Evolutionary conservation across 2,888 invertebrate species (phyloP).

Genomic region (Teinopalpus imperialis): DNA sequence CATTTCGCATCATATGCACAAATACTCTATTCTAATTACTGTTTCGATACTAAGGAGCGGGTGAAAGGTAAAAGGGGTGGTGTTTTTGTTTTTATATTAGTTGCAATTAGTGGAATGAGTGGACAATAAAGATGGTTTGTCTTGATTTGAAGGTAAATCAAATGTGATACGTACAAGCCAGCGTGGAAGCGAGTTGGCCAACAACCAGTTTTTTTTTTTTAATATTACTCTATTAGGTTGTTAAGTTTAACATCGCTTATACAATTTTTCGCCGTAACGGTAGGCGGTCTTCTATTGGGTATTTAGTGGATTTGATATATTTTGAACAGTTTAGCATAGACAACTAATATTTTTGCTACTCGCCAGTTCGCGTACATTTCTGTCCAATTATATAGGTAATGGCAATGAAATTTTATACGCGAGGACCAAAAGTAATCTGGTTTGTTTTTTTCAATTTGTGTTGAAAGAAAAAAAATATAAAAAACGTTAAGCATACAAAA

Average conservation of each 20-base stretch:
- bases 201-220: constrained; percentile 52
- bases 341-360: constrained; percentile 79
- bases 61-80: constrained; percentile 46
- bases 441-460: constrained; percentile 59
- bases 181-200: constrained; percentile 44
- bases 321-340: constrained; percentile 74
- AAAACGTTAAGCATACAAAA: constrained; percentile 22
- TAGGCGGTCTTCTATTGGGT: constrained; percentile 67
- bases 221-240: constrained; percentile 62
- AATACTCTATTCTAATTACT: constrained; percentile 70
- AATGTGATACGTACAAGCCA: constrained; percentile 61
- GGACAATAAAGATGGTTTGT: constrained; percentile 75
- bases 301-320: constrained; percentile 75
- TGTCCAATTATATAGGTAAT: constrained; percentile 74
- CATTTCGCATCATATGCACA: constrained; percentile 58
- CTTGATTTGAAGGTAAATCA: constrained; percentile 43
- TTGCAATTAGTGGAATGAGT: constrained; percentile 69
- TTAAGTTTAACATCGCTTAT: constrained; percentile 72
- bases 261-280: constrained; percentile 60
- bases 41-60: constrained; percentile 59
- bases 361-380: constrained; percentile 62
- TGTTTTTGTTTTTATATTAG: constrained; percentile 56
- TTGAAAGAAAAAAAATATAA: constrained; percentile 39
- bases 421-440: constrained; percentile 65
- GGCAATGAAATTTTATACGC: constrained; percentile 72